phyloP scores from a whole-genome alignment of 2,888 invertebrate genomes.

The Acrocera orbiculus region DNA sequence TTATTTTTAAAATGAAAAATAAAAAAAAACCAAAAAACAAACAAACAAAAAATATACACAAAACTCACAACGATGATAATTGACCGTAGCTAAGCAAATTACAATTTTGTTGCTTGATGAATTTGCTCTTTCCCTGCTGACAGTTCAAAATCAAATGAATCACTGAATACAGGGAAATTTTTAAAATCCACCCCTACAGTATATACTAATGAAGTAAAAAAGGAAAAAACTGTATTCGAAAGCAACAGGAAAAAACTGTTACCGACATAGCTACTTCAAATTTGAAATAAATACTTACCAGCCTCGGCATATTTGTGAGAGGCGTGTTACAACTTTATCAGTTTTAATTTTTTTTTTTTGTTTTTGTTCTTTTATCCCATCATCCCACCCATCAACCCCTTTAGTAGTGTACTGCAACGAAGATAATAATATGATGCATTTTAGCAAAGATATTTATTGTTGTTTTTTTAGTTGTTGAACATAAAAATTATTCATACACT shows the following conservation, averaged over 20 bases:
- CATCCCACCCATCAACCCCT: not conserved
- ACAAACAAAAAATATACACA: too few relatives aligned
- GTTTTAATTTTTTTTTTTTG: constrained; percentile 5
- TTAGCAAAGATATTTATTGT: not conserved
- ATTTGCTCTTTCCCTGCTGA: constrained; percentile 23
- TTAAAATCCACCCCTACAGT: constrained; percentile 10
- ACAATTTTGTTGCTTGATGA: too few relatives aligned
- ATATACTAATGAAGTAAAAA: constrained; percentile 1
- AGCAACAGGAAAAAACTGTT: not conserved
- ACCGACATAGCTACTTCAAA: constrained; percentile 6
- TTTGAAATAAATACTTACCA: constrained; percentile 6
- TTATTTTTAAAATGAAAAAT: too few relatives aligned
- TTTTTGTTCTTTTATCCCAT: constrained; percentile 2
- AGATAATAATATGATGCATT: not conserved
- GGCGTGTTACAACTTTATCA: constrained; percentile 5
- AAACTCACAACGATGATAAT: too few relatives aligned
- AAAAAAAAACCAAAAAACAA: too few relatives aligned
- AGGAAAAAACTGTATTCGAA: not conserved
- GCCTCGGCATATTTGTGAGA: constrained; percentile 3
- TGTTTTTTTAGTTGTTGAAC: too few relatives aligned
- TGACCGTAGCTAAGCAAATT: too few relatives aligned
- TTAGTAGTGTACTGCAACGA: not conserved
- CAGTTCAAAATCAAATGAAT: constrained; percentile 33
- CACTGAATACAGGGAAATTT: constrained; percentile 10
- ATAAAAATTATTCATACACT: not conserved